phyloP scores from a whole-genome alignment of 2,797 vertebrate species.

The Rhinichthys osculus region DNA sequence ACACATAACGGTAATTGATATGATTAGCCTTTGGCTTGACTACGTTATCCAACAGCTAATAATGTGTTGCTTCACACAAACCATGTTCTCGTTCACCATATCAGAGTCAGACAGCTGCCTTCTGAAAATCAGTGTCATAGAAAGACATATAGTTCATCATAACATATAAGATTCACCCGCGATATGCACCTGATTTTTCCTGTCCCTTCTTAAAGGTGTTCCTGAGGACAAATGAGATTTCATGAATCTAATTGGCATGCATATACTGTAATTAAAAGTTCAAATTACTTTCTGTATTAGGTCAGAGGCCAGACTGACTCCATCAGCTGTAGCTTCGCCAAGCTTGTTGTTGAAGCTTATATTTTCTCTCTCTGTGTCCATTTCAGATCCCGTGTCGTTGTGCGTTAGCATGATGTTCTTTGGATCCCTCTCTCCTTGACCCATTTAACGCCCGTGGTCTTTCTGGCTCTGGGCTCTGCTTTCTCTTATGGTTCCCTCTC shows the following conservation, averaged over 20 bases:
- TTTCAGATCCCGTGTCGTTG: constrained; percentile 19
- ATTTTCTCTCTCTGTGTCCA: not conserved
- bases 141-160: not conserved
- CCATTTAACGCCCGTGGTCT: constrained; percentile 27
- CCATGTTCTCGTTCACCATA: not conserved
- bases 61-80: too few relatives aligned
- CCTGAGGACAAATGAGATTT: constrained; percentile 18
- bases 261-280: constrained; percentile 11
- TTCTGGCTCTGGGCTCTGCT: constrained; percentile 12
- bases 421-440: constrained; percentile 38
- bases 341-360: constrained; percentile 9
- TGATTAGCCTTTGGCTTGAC: not conserved
- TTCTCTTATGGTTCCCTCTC: not conserved
- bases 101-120: not conserved
- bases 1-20: not conserved
- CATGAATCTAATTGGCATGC: not conserved
- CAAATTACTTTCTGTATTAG: constrained; percentile 20
- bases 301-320: not conserved
- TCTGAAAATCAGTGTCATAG: not conserved
- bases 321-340: constrained; percentile 11
- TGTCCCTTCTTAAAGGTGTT: not conserved
- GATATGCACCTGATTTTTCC: not conserved
- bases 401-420: constrained; percentile 29
- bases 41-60: too few relatives aligned
- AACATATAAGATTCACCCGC: not conserved